phyloP scores from a whole-genome alignment of 1,140 invertebrate genomes.

The Aphaenogaster ashmeadi region DNA sequence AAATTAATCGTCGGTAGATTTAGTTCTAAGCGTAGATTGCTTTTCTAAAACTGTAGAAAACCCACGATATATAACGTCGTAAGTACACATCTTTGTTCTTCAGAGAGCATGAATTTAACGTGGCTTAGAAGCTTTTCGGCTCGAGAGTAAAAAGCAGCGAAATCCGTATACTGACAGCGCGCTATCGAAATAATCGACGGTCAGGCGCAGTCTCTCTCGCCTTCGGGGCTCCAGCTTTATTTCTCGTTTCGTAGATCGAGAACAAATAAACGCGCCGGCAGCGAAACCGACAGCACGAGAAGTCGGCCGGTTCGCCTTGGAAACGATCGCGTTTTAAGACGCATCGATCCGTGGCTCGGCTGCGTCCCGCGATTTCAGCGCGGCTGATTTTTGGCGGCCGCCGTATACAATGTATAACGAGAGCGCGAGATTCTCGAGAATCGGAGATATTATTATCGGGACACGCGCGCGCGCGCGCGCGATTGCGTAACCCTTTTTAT shows the following conservation, averaged over 20 bases:
- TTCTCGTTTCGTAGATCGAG: conserved; percentile 54
- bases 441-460: neutral
- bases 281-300: conserved; percentile 20
- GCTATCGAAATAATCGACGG: conserved; percentile 40
- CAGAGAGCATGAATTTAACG: neutral
- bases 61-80: neutral
- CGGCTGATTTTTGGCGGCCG: neutral
- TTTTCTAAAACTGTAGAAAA: neutral
- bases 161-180: neutral
- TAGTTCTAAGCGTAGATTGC: neutral
- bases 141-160: neutral
- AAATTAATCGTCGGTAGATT: no score
- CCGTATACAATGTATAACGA: neutral
- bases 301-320: conserved; percentile 60
- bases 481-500: conserved; percentile 47
- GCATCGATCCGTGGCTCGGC: conserved; percentile 26
- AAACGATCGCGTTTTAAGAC: conserved; percentile 44
- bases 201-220: conserved; percentile 27
- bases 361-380: conserved; percentile 18
- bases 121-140: neutral
- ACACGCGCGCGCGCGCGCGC: neutral
- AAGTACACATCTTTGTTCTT: neutral
- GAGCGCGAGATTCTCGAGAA: neutral
- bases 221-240: conserved; percentile 19
- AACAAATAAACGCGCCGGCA: conserved; percentile 55